A percentile compares a stretch with the other conserved stretches of the same genome.
phyloP scores from a whole-genome alignment of 1,140 invertebrate species.

The Penaeus indicus region DNA sequence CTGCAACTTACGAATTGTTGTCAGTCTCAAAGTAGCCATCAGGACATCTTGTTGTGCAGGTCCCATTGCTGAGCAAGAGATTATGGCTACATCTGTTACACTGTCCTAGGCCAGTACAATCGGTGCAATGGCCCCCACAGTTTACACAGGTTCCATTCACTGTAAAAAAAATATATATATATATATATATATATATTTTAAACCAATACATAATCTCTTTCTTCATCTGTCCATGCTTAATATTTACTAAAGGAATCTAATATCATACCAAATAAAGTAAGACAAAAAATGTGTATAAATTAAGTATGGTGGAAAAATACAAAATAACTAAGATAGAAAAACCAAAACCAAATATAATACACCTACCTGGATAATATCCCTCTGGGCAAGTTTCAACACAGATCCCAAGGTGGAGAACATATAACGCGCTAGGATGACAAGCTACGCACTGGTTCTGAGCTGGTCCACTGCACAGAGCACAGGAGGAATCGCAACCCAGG shows the following conservation, averaged over 20 bases:
- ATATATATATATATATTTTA: neutral
- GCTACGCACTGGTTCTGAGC: constrained; percentile 84
- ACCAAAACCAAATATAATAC: neutral
- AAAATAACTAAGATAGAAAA: neutral
- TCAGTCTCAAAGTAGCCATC: constrained; percentile 48
- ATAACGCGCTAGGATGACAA: constrained; percentile 79
- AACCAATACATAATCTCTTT: too few relatives aligned
- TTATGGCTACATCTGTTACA: constrained; percentile 45
- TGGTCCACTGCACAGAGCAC: constrained; percentile 85
- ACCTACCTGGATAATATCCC: constrained; percentile 75
- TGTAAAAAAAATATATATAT: neutral
- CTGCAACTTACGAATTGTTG: constrained; percentile 46
- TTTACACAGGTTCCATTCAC: constrained; percentile 77
- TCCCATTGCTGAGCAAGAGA: constrained; percentile 47
- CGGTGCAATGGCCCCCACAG: constrained; percentile 83
- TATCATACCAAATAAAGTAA: too few relatives aligned
- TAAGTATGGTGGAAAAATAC: neutral
- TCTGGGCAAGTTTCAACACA: constrained; percentile 82
- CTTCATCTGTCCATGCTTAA: too few relatives aligned
- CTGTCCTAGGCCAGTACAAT: constrained; percentile 78
- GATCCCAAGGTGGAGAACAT: constrained; percentile 77
- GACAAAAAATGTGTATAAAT: too few relatives aligned
- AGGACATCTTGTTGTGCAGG: constrained; percentile 54
- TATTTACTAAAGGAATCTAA: too few relatives aligned
- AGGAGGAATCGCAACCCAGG: constrained; percentile 81